phyloP scores from a whole-genome alignment of 2,888 invertebrate species.

The Parelbella ahira region DNA sequence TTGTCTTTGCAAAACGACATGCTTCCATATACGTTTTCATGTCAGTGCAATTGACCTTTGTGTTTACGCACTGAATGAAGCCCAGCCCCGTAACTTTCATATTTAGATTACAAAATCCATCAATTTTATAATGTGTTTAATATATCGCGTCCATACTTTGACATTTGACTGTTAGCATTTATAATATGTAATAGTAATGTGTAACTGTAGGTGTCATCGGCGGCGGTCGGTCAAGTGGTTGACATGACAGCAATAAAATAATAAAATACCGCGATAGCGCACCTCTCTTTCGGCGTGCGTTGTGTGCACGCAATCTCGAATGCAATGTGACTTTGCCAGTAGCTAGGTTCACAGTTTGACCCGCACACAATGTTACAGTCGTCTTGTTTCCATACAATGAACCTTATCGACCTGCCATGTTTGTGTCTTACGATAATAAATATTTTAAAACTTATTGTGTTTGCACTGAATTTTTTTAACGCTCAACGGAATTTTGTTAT shows the following conservation, averaged over 20 bases:
- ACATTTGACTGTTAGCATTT: neutral
- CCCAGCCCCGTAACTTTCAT: conserved; percentile 1
- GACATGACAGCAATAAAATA: neutral
- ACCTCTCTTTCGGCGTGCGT: neutral
- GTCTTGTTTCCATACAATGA: conserved; percentile 22
- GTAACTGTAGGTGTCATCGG: neutral
- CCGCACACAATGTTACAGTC: conserved; percentile 19
- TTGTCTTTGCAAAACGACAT: too few species aligned
- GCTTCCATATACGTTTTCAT: too few species aligned
- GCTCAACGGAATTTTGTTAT: too few species aligned
- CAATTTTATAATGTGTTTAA: neutral
- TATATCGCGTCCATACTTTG: too few species aligned
- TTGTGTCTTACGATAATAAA: conserved; percentile 3
- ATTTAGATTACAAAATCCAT: conserved; percentile 3
- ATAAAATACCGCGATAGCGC: conserved; percentile 2
- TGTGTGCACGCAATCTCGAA: conserved; percentile 41
- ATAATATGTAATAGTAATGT: conserved; percentile 1
- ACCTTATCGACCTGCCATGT: conserved; percentile 23
- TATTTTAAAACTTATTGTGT: neutral
- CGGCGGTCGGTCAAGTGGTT: neutral
- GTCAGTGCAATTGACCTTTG: conserved; percentile 3
- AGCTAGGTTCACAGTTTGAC: conserved; percentile 19
- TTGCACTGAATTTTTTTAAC: too few species aligned
- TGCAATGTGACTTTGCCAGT: conserved; percentile 56
- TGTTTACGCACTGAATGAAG: neutral